Evolutionary conservation across 2,113 vertebrate genomes (phyloP), one percentile per base, ranked within the genome.

Genomic region (Oreochromis aureus): DNA sequence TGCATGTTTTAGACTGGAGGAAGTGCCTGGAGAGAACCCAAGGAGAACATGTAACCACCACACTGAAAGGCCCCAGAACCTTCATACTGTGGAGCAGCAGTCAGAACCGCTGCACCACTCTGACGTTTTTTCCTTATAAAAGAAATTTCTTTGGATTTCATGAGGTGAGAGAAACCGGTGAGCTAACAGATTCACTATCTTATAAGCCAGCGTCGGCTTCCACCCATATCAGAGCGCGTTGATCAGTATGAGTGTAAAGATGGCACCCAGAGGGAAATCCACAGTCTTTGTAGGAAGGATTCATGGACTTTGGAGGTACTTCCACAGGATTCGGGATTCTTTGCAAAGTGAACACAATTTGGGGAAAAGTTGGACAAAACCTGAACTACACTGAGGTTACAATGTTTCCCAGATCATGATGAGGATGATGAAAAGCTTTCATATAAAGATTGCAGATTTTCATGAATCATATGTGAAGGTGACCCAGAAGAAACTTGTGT

Each of bases 121-220:
- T 48, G 41, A 13, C 0, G 3, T 1, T 39, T 66, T n/a, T 66
- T 27, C 39, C 69, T 73, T 27, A 73, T 27, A 73, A 46, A 46
- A 10, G 0, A 73, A 0, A 73, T 27, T 73, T 73, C 1, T 46
- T 46, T 46, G 39, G 30, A 34, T 61, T 34, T 6, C 59, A 34
- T 6, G 10, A 63, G 32, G 16, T 36, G 32, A 36, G 16, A 36
- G 18, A 11, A 34, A 36, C 30, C 24, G 5, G 4, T 30, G 12
- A 59, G 4, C 56, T 16, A 16, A 30, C 56, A 16, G 56, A 39
- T 39, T 63, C 59, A 34, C 30, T 18, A 36, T 36, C 18, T 15
- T 69, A 22, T 22, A 69, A 69, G 2, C 63, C n/a, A 2, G 63
- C 2, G 0, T 41, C 2, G 0, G 39, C 13, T 18, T 46, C 41